Conservation (phyloP, 2,888 invertebrate species). For the Drosophila buzzatii region DNA sequence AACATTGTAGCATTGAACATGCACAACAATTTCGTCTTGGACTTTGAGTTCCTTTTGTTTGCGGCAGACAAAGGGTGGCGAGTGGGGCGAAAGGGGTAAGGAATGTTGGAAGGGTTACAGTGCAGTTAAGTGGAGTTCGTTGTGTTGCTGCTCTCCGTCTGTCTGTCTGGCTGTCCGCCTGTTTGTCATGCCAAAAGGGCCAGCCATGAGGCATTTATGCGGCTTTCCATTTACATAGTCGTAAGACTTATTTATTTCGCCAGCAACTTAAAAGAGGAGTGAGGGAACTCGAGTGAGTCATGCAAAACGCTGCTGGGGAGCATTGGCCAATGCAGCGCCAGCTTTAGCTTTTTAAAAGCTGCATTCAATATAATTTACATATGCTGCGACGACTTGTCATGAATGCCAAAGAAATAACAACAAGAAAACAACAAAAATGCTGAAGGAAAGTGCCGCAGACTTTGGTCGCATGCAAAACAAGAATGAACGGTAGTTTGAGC, state of each 20-base stretch:
- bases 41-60: conserved; percentile 70
- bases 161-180: conserved; percentile 10
- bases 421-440: background rate
- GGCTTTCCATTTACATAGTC: conserved; percentile 76
- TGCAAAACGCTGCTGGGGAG: conserved; percentile 25
- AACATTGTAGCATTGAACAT: conserved; percentile 63
- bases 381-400: conserved; percentile 19
- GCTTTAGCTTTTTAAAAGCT: conserved; percentile 20
- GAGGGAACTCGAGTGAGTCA: conserved; percentile 25
- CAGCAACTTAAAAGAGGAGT: conserved; percentile 14
- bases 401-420: conserved; percentile 11
- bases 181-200: conserved; percentile 55
- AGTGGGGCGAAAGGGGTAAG: background rate
- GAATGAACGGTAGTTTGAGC: background rate
- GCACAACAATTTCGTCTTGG: conserved; percentile 73
- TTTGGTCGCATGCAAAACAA: conserved; percentile 9
- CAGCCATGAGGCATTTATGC: conserved; percentile 64
- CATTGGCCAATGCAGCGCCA: conserved; percentile 35
- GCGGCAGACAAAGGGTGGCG: conserved; percentile 19
- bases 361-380: conserved; percentile 39
- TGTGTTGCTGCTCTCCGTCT: conserved; percentile 30
- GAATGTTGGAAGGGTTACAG: conserved; percentile 10
- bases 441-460: conserved; percentile 28
- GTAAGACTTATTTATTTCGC: conserved; percentile 57
- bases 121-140: conserved; percentile 61